Evolutionary conservation across 2,888 invertebrate species (phyloP).

Genomic region (Acleris cristana): DNA sequence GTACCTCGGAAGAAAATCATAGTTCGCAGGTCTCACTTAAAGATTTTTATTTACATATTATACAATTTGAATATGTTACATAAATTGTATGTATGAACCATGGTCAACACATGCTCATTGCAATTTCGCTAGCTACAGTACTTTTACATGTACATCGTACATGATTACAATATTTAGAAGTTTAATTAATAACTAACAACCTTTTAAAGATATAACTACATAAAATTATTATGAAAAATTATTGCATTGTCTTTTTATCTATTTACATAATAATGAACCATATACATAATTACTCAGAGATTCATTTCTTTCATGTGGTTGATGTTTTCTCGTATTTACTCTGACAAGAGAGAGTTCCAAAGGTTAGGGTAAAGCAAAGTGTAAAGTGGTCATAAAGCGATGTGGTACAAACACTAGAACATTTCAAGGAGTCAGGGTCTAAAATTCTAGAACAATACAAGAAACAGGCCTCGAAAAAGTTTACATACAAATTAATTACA

Average conservation of each 20-base stretch:
- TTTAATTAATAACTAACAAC: conserved; percentile 68
- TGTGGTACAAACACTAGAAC: conserved; percentile 59
- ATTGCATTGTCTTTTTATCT: conserved; percentile 71
- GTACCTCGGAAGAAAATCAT: conserved; percentile 84
- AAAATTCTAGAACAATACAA: conserved; percentile 59
- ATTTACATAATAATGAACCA: conserved; percentile 66
- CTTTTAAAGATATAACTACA: conserved; percentile 64
- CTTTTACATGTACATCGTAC: conserved; percentile 79
- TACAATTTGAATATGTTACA: conserved; percentile 78
- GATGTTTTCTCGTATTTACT: conserved; percentile 9
- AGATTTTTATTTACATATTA: conserved; percentile 80
- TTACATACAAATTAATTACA: conserved; percentile 63
- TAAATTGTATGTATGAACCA: conserved; percentile 56
- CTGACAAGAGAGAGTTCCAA: conserved; percentile 41
- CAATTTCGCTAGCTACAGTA: conserved; percentile 75
- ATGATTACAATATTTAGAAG: conserved; percentile 60
- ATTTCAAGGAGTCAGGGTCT: conserved; percentile 57
- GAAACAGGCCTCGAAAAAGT: conserved; percentile 66
- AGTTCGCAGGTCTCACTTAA: conserved; percentile 79
- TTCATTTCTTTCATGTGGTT: conserved; percentile 22
- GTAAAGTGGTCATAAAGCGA: conserved; percentile 63
- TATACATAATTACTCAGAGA: conserved; percentile 52
- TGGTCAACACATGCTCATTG: conserved; percentile 66
- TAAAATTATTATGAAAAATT: conserved; percentile 78
- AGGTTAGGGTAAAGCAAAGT: conserved; percentile 64